A percentile compares a stretch with the other conserved stretches of the same genome.
Evolutionary conservation across 2,888 invertebrate species (phyloP).

Genomic region (Cephus rjabovi): DNA sequence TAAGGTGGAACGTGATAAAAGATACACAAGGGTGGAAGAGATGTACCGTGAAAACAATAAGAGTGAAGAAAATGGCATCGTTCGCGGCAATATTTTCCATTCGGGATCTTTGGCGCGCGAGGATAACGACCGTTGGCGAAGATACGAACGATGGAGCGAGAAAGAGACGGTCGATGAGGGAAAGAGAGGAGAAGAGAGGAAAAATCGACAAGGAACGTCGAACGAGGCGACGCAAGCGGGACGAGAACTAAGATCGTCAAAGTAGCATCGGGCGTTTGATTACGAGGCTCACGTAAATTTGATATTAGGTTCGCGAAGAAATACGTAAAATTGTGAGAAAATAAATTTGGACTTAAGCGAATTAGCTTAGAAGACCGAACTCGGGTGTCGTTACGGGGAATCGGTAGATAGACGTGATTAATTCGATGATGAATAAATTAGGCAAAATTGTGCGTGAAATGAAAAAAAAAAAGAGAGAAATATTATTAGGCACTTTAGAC

Average conservation of each 20-base stretch:
- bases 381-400: too few species aligned
- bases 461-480: background rate
- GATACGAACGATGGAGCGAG: background rate
- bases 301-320: constrained; percentile 14
- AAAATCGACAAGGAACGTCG: background rate
- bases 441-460: constrained; percentile 15
- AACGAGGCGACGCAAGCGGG: background rate
- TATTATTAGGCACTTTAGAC: constrained; percentile 16
- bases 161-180: background rate
- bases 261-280: constrained; percentile 13
- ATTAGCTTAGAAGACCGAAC: background rate
- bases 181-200: background rate
- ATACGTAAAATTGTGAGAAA: constrained; percentile 8
- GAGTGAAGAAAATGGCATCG: background rate
- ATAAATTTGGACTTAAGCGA: constrained; percentile 10
- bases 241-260: constrained; percentile 21
- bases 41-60: background rate
- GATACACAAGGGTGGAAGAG: background rate
- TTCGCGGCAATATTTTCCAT: background rate
- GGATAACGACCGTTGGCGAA: background rate
- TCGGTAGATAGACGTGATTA: constrained; percentile 2
- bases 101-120: background rate
- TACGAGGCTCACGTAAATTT: constrained; percentile 15
- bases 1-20: background rate
- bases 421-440: constrained; percentile 16